A percentile compares a stretch with the other conserved stretches of the same genome.
phyloP scores from a whole-genome alignment of 2,888 invertebrate species.

The Strigamia crassipes region DNA sequence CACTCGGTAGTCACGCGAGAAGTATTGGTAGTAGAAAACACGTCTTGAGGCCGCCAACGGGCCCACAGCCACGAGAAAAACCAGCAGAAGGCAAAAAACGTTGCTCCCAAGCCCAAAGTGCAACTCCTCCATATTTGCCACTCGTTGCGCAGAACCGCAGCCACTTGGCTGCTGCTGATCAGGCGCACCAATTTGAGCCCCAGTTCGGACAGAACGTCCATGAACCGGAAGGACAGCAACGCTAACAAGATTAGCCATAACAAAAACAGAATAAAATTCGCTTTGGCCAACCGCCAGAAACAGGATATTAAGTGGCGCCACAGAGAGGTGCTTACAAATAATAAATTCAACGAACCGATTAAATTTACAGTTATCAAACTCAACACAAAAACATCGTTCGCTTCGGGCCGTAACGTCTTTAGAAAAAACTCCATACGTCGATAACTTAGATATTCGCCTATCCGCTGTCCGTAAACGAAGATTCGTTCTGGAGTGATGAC shows the following conservation, averaged over 20 bases:
- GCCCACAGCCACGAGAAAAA: slow-evolving; percentile 10
- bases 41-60: not conserved
- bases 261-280: slow-evolving; percentile 60
- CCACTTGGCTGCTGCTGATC: slow-evolving; percentile 57
- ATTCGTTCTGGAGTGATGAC: slow-evolving; percentile 60
- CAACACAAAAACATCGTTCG: slow-evolving; percentile 63
- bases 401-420: slow-evolving; percentile 61
- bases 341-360: slow-evolving; percentile 60
- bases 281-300: slow-evolving; percentile 60
- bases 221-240: slow-evolving; percentile 59
- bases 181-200: slow-evolving; percentile 56
- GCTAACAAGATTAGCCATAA: slow-evolving; percentile 61
- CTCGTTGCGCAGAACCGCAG: slow-evolving; percentile 55
- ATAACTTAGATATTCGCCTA: slow-evolving; percentile 60
- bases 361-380: slow-evolving; percentile 61
- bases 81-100: not conserved
- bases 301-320: slow-evolving; percentile 56
- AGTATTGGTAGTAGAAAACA: not conserved
- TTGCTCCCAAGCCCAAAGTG: slow-evolving; percentile 52
- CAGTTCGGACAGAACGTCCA: slow-evolving; percentile 56
- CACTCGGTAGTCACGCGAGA: slow-evolving; percentile 53
- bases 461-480: slow-evolving; percentile 58
- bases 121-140: slow-evolving; percentile 53
- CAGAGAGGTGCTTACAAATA: slow-evolving; percentile 58
- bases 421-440: slow-evolving; percentile 61